Conservation (phyloP, 2,888 invertebrate genomes). For the Sthenelais limicola region DNA sequence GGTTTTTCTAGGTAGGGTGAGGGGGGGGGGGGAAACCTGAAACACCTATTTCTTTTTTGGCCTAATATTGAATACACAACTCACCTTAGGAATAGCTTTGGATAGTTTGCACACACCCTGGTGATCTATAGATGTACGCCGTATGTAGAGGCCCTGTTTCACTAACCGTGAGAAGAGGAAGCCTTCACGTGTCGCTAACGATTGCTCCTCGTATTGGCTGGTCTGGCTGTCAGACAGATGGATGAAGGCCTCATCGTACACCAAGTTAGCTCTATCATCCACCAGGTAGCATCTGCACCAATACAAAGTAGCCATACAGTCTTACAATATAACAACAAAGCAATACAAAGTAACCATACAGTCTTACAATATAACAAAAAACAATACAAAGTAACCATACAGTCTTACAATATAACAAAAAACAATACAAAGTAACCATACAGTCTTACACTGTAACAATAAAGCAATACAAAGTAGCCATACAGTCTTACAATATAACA, state of each 20-base stretch:
- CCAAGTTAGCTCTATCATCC: conserved; percentile 40
- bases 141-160: conserved; percentile 36
- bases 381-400: too few species aligned
- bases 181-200: conserved; percentile 35
- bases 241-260: conserved; percentile 39
- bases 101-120: conserved; percentile 43
- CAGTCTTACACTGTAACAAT: too few species aligned
- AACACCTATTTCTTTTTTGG: too few species aligned
- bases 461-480: too few species aligned
- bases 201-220: conserved; percentile 25
- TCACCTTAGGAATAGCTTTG: conserved; percentile 10
- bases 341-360: neutral
- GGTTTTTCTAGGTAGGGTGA: too few species aligned
- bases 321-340: neutral
- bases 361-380: too few species aligned
- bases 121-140: conserved; percentile 36
- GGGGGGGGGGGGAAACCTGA: too few species aligned
- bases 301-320: neutral
- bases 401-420: too few species aligned
- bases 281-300: conserved; percentile 47
- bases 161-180: conserved; percentile 42
- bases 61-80: neutral
- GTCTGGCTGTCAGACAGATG: conserved; percentile 12
- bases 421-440: too few species aligned
- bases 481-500: too few species aligned